Conservation (phyloP, 2,797 vertebrate species). For the Trichosurus vulpecula region DNA sequence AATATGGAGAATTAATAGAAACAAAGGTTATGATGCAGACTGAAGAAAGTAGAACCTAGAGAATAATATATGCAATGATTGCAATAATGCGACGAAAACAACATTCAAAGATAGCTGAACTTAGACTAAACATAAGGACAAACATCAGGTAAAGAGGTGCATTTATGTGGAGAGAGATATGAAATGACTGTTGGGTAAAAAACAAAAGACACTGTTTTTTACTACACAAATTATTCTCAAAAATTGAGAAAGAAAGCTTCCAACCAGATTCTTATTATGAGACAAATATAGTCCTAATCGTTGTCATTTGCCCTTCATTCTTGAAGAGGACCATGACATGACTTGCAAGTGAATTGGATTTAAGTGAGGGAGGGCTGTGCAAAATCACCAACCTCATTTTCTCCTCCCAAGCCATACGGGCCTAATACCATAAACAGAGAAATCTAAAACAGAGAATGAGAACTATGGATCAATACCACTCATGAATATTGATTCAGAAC, state of each 20-base stretch:
- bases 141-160: background rate
- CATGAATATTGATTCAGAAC: background rate
- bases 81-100: background rate
- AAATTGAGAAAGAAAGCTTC: background rate
- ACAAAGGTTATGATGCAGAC: background rate
- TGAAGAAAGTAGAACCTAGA: background rate
- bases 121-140: background rate
- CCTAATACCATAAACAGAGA: background rate
- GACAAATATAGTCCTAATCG: background rate
- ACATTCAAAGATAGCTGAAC: background rate
- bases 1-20: background rate
- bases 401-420: too few species aligned
- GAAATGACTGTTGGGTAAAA: background rate
- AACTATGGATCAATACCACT: background rate
- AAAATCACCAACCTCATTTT: too few species aligned
- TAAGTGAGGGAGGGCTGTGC: too few species aligned
- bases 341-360: too few species aligned
- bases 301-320: too few species aligned
- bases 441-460: background rate
- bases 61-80: background rate
- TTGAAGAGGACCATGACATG: too few species aligned
- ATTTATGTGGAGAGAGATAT: background rate
- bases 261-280: background rate
- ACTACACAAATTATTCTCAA: background rate
- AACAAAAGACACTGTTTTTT: background rate